Percentiles rank a stretch among this genome's conserved stretches.
These are phyloP conservation scores for Centruroides sculpturatus DNA, from an alignment of 1,140 invertebrate genomes.

Conservation along the genomic window DNA sequence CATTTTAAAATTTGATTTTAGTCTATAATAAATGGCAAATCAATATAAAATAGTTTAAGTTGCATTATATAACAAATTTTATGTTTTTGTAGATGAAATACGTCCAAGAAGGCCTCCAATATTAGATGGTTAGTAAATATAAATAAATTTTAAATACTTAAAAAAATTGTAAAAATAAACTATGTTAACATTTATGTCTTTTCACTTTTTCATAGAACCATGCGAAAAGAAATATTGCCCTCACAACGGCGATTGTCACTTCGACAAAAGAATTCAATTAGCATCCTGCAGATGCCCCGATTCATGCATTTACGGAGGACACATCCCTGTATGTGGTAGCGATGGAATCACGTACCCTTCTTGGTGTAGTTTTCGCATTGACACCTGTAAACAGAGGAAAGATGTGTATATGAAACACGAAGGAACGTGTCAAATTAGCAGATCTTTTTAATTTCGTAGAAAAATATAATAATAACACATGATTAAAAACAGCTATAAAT, in stretches of 20 bases:
- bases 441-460: too few species aligned
- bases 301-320: slow-evolving; percentile 13
- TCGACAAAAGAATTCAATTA: slow-evolving; percentile 5
- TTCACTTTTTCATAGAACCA: slow-evolving; percentile 12
- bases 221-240: slow-evolving; percentile 19
- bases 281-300: slow-evolving; percentile 19
- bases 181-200: background rate
- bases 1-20: background rate
- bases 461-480: too few species aligned
- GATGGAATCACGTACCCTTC: slow-evolving; percentile 30
- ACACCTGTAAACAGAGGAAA: slow-evolving; percentile 13
- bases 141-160: background rate
- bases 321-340: slow-evolving; percentile 22
- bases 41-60: background rate
- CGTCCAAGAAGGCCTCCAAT: slow-evolving; percentile 12
- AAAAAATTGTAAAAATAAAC: too few species aligned
- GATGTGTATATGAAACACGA: slow-evolving; percentile 10
- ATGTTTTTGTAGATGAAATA: slow-evolving; percentile 8
- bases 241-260: slow-evolving; percentile 18
- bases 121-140: slow-evolving; percentile 12
- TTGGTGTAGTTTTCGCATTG: slow-evolving; percentile 26
- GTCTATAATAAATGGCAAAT: too few species aligned
- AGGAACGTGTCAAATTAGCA: slow-evolving; percentile 1
- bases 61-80: background rate
- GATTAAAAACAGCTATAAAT: too few species aligned